Conservation (phyloP, 2,888 invertebrate genomes). For the Callinectes sapidus region DNA sequence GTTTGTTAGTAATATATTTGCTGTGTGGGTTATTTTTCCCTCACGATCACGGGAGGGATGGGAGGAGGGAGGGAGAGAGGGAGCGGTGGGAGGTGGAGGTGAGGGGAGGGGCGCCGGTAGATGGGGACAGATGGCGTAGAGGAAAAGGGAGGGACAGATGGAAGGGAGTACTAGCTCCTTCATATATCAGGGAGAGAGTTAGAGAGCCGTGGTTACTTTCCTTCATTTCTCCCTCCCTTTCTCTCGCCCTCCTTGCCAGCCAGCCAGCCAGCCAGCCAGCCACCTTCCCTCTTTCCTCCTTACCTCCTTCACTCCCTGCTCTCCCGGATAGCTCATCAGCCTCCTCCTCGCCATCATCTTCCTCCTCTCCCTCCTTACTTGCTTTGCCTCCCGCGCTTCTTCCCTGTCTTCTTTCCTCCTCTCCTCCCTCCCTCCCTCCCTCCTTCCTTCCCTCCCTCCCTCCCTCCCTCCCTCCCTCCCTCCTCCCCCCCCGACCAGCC, state of each 20-base stretch:
- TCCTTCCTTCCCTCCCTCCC: background rate
- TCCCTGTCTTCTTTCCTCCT: background rate
- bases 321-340: background rate
- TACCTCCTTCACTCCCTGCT: background rate
- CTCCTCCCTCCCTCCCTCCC: background rate
- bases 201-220: background rate
- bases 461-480: background rate
- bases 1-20: slow-evolving; percentile 7
- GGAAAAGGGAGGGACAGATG: slow-evolving; percentile 31
- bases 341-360: background rate
- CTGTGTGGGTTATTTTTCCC: slow-evolving; percentile 3
- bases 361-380: background rate
- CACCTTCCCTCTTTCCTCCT: background rate
- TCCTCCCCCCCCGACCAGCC: background rate
- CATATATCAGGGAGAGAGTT: slow-evolving; percentile 19
- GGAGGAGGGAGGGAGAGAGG: too few relatives aligned
- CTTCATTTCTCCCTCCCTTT: slow-evolving; percentile 4
- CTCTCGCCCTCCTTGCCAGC: background rate
- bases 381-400: background rate
- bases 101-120: background rate
- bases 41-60: background rate
- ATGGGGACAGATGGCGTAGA: slow-evolving; percentile 26
- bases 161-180: slow-evolving; percentile 14
- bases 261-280: background rate
- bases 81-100: background rate